Base-by-base conservation (phyloP, 2,113 vertebrate genomes). In the Vicugna pacos region DNA sequence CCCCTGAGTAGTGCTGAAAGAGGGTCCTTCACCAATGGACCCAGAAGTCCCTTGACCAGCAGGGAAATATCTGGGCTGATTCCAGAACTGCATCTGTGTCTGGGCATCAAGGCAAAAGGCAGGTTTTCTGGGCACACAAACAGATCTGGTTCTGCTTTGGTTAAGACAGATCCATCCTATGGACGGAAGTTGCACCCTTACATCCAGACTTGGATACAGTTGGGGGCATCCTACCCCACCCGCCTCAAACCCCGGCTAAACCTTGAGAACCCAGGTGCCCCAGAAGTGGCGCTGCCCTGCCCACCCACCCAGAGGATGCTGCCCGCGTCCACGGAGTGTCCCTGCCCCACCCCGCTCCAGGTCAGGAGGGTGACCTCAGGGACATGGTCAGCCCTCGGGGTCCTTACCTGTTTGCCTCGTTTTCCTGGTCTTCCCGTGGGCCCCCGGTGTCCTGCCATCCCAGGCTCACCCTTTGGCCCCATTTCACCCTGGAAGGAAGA, bases 391-490 rank as follows among this genome's bases (percentile, higher is more conserved):
- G 89, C 70, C 77, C 96, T 3, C 38, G 1, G 0, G 58, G 54
- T 13, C 96, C 97, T 97, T 98, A 99, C 99, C 98, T 99, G 99
- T 98, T 99, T 99, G 82, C 99, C 99, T 98, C 99, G 98, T 98
- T 99, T 99, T 77, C 99, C 99, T 28, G 99, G 99, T 98, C 99
- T 99, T 94, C 99, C 99, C 6, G 99, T 99, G 67, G 99, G 99
- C 97, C 99, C 99, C 98, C 99, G 99, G 98, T 99, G 99, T 97
- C 99, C 99, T 65, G 99, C 98, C 48, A 98, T 98, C 91, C 99
- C 99, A 81, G 99, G 98, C 79, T 99, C 99, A 95, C 99, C 99
- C 97, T 99, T 99, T 14, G 99, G 99, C 96, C 99, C 99, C 99
- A 99, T 99, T 98, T 99, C 99, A 96, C 99, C 99, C 99, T 99